Percentiles rank a stretch among this genome's conserved stretches.
phyloP scores from a whole-genome alignment of 2,113 vertebrate genomes.

The Syrrhaptes paradoxus region DNA sequence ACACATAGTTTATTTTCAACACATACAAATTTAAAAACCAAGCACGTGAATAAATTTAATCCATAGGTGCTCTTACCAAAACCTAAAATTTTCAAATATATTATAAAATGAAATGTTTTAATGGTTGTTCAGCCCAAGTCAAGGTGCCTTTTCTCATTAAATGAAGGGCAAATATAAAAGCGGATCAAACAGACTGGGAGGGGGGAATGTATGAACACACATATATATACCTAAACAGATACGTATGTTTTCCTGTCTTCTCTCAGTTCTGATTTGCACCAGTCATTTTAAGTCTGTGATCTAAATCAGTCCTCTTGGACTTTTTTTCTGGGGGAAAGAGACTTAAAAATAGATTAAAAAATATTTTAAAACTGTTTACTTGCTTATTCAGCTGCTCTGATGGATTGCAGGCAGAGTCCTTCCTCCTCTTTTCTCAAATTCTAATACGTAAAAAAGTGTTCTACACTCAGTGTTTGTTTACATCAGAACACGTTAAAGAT shows the following conservation, averaged over 20 bases:
- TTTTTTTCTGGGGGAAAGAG: neutral
- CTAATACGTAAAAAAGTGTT: neutral
- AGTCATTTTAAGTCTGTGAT: neutral
- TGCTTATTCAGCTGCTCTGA: neutral
- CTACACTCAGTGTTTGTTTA: neutral
- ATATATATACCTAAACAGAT: neutral
- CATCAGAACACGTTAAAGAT: neutral
- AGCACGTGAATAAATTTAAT: neutral
- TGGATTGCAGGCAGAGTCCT: neutral
- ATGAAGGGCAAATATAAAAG: neutral
- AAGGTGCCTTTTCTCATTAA: neutral
- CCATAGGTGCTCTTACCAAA: neutral
- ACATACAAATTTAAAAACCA: neutral
- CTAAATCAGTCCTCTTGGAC: neutral
- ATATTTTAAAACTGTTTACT: neutral
- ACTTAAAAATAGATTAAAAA: rapidly evolving
- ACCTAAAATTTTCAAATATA: neutral
- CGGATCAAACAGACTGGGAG: neutral
- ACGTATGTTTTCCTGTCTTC: neutral
- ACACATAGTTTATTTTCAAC: neutral
- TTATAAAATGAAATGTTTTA: neutral
- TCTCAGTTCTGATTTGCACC: neutral
- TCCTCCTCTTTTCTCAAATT: neutral
- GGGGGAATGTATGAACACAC: neutral
- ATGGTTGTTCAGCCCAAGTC: neutral